phyloP scores from a whole-genome alignment of 1,140 invertebrate genomes.

The Sycophaga agraensis region DNA sequence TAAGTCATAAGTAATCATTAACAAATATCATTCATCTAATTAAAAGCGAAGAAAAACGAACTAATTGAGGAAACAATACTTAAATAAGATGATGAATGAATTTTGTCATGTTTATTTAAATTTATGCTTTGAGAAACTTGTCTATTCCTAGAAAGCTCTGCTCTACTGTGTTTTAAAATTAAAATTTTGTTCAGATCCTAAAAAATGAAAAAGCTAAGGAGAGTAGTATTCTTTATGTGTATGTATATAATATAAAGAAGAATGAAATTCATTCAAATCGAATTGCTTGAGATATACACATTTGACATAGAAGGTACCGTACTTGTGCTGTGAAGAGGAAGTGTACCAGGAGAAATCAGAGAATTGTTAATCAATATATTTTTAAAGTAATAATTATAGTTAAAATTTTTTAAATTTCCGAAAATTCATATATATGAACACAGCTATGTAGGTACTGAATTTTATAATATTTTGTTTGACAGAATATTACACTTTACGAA shows the following conservation, averaged over 20 bases:
- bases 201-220: constrained; percentile 1
- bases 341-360: constrained; percentile 16
- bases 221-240: constrained; percentile 15
- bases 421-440: background rate
- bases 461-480: background rate
- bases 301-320: constrained; percentile 23
- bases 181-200: constrained; percentile 1
- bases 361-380: background rate
- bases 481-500: background rate
- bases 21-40: constrained; percentile 33
- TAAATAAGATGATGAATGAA: constrained; percentile 19
- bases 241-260: constrained; percentile 11
- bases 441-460: background rate
- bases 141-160: constrained; percentile 11
- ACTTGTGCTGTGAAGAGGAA: constrained; percentile 23
- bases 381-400: background rate
- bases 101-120: constrained; percentile 1
- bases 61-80: constrained; percentile 31
- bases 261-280: constrained; percentile 9
- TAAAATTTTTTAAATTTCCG: background rate
- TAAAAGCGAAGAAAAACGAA: constrained; percentile 29
- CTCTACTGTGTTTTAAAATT: constrained; percentile 10
- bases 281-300: constrained; percentile 15
- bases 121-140: background rate
- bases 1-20: constrained; percentile 38